Evolutionary conservation across 2,888 invertebrate genomes (phyloP).

Genomic region (Patella depressa): DNA sequence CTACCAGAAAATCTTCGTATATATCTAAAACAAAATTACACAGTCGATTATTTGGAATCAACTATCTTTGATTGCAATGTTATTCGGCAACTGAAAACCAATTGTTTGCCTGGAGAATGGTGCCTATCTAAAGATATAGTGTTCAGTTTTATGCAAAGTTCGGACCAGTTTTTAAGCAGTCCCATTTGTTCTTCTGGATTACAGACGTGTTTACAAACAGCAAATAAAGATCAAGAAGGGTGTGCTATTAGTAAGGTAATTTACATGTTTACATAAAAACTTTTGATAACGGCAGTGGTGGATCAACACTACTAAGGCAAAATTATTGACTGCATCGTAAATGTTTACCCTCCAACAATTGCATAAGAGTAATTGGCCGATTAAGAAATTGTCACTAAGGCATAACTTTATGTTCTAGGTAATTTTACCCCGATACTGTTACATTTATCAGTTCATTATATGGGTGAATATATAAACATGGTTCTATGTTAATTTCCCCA

Average conservation of each 20-base stretch:
- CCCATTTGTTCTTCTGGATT: background rate
- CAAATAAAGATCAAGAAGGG: background rate
- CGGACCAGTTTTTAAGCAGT: background rate
- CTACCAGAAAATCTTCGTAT: background rate
- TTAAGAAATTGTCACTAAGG: no score
- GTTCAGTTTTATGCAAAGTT: background rate
- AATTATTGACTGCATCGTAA: no score
- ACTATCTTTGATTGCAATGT: background rate
- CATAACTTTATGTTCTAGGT: no score
- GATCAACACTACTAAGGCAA: no score
- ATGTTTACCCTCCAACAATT: no score
- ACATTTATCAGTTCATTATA: no score
- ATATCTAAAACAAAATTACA: background rate
- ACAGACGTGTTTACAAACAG: background rate
- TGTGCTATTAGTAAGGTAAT: background rate
- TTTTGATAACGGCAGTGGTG: no score
- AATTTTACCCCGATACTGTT: no score
- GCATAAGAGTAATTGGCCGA: no score
- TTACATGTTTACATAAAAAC: no score
- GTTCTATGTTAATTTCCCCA: no score
- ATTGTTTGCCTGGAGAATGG: background rate
- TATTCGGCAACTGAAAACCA: background rate
- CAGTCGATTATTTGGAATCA: background rate
- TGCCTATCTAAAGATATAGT: background rate
- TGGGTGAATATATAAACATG: no score